Evolutionary conservation across 2,888 invertebrate genomes (phyloP).

Genomic region (Anoncus sp.): DNA sequence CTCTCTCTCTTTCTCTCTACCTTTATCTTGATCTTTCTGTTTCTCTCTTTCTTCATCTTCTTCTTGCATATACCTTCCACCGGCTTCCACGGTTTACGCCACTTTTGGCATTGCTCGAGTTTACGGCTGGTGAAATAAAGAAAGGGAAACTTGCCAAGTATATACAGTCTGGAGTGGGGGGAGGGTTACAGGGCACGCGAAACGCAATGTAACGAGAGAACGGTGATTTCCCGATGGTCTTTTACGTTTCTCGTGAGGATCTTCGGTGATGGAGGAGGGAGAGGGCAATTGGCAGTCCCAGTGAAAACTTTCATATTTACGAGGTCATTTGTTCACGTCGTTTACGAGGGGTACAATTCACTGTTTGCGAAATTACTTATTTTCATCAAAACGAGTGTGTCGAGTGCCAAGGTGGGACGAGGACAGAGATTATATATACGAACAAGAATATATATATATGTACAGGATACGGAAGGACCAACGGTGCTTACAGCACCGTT

Average conservation of each 20-base stretch:
- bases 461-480: background rate
- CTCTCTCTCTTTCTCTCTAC: conserved; percentile 42
- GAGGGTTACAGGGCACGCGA: conserved; percentile 46
- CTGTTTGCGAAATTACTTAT: conserved; percentile 80
- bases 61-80: no score
- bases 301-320: conserved; percentile 79
- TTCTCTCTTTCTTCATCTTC: conserved; percentile 61
- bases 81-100: conserved; percentile 13
- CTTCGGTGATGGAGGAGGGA: conserved; percentile 29
- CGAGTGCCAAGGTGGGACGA: conserved; percentile 37
- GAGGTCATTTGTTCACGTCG: conserved; percentile 73
- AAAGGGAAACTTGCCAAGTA: conserved; percentile 38
- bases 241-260: conserved; percentile 46
- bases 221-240: conserved; percentile 26
- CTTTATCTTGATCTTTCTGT: conserved; percentile 57
- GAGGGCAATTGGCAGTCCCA: background rate
- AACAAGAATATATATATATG: background rate
- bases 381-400: conserved; percentile 77
- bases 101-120: conserved; percentile 57
- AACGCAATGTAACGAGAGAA: conserved; percentile 45
- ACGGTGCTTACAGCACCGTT: background rate
- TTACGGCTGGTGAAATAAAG: conserved; percentile 56
- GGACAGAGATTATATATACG: conserved; percentile 14
- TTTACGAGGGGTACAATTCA: conserved; percentile 79
- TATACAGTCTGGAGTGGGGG: conserved; percentile 37